These are phyloP conservation scores for Fragum whitleyi DNA, from an alignment of 2,888 invertebrate genomes.

Conservation along the genomic window DNA sequence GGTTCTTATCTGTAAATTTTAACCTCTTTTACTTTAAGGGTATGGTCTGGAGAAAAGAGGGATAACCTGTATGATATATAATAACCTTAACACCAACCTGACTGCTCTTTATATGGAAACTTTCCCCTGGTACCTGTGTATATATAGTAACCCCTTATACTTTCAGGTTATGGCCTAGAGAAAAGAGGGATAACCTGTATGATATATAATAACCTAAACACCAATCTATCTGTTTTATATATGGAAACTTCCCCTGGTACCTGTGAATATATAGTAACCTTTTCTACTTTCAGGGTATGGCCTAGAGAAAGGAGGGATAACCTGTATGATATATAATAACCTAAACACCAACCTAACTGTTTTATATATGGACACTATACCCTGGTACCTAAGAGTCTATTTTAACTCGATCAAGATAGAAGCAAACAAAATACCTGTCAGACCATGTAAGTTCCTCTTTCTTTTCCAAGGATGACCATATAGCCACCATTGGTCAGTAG, in stretches of 20 bases:
- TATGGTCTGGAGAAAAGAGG: slow-evolving; percentile 97
- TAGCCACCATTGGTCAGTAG: too few relatives aligned
- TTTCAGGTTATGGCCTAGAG: slow-evolving; percentile 94
- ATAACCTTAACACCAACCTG: slow-evolving; percentile 91
- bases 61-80: slow-evolving; percentile 93
- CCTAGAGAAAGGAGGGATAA: slow-evolving; percentile 95
- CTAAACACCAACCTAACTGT: slow-evolving; percentile 88
- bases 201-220: slow-evolving; percentile 90
- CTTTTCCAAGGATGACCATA: too few relatives aligned
- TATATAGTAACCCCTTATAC: background rate
- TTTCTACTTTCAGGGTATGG: slow-evolving; percentile 90
- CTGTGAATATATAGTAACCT: background rate
- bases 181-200: slow-evolving; percentile 95
- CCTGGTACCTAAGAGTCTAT: slow-evolving; percentile 89
- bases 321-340: slow-evolving; percentile 93
- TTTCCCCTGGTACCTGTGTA: slow-evolving; percentile 87
- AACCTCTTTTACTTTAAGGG: slow-evolving; percentile 86
- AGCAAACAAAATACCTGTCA: slow-evolving; percentile 75
- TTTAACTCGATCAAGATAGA: slow-evolving; percentile 93
- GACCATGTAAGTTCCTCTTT: slow-evolving; percentile 79
- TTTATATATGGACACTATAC: slow-evolving; percentile 94
- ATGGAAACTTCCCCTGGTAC: slow-evolving; percentile 92
- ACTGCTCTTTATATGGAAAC: slow-evolving; percentile 94
- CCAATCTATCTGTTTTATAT: slow-evolving; percentile 90
- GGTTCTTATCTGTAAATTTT: slow-evolving; percentile 82